phyloP scores from a whole-genome alignment of 2,113 vertebrate genomes.

The Lepus europaeus region DNA sequence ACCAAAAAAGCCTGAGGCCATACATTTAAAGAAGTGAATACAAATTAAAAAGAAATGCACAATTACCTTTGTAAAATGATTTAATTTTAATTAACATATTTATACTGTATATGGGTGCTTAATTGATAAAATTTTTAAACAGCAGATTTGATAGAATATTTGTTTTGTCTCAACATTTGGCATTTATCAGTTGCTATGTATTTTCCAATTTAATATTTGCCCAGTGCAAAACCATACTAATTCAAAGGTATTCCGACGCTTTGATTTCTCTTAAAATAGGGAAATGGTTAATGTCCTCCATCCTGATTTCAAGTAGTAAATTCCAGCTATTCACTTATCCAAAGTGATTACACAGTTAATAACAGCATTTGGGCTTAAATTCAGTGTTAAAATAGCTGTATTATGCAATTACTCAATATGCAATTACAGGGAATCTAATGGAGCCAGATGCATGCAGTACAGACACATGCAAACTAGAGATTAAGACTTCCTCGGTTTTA shows the following conservation, averaged over 20 bases:
- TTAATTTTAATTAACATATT: slow-evolving; percentile 73
- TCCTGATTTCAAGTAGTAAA: slow-evolving; percentile 70
- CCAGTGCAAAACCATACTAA: slow-evolving; percentile 52
- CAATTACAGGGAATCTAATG: slow-evolving; percentile 87
- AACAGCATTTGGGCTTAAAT: slow-evolving; percentile 81
- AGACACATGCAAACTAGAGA: slow-evolving; percentile 68
- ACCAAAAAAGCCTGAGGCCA: slow-evolving; percentile 10
- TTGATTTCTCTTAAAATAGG: slow-evolving; percentile 59
- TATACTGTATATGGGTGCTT: slow-evolving; percentile 48
- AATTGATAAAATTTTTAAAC: slow-evolving; percentile 56
- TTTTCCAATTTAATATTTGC: slow-evolving; percentile 63
- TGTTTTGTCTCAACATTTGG: slow-evolving; percentile 41
- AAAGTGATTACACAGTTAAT: slow-evolving; percentile 84
- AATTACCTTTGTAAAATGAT: slow-evolving; percentile 73
- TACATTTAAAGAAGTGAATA: slow-evolving; percentile 61
- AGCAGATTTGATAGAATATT: slow-evolving; percentile 56
- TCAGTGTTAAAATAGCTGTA: slow-evolving; percentile 85
- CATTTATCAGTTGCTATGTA: slow-evolving; percentile 48
- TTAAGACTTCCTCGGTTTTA: slow-evolving; percentile 68
- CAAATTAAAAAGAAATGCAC: slow-evolving; percentile 75
- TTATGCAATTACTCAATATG: slow-evolving; percentile 86
- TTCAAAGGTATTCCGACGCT: slow-evolving; percentile 46
- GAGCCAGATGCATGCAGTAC: slow-evolving; percentile 81
- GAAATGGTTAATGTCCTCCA: slow-evolving; percentile 19
- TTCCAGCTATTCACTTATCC: slow-evolving; percentile 86